These are phyloP conservation scores for Thunnus albacares DNA, from an alignment of 2,797 vertebrate genomes.

Conservation along the genomic window DNA sequence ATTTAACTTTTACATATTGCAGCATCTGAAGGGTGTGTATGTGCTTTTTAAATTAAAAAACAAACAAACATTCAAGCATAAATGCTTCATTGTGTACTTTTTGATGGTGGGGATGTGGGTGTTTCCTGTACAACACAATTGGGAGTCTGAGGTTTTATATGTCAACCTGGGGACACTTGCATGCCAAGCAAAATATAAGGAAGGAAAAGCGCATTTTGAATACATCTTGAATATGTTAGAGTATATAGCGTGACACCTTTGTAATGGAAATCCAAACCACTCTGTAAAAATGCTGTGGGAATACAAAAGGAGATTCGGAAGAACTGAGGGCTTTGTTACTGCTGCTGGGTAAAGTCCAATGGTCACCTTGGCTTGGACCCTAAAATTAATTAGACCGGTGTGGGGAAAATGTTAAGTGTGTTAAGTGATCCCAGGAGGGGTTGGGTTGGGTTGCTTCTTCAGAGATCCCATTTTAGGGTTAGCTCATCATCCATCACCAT, in stretches of 20 bases:
- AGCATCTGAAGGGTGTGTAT: too few species aligned
- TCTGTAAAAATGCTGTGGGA: too few species aligned
- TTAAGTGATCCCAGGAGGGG: constrained; percentile 70
- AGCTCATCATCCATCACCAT: constrained; percentile 78
- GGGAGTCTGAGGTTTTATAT: constrained; percentile 44
- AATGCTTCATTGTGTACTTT: constrained; percentile 63
- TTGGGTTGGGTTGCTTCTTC: constrained; percentile 53
- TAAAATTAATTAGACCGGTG: constrained; percentile 71
- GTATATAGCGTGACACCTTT: too few species aligned
- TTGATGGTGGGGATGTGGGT: constrained; percentile 60
- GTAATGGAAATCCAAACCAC: too few species aligned
- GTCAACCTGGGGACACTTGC: too few species aligned
- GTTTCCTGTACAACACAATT: constrained; percentile 64
- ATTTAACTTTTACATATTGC: too few species aligned
- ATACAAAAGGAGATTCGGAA: too few species aligned
- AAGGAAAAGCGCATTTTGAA: too few species aligned
- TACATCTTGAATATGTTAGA: too few species aligned
- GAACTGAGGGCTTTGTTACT: neutral
- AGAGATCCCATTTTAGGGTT: constrained; percentile 72
- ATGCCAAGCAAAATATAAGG: too few species aligned
- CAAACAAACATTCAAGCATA: constrained; percentile 46
- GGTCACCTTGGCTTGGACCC: constrained; percentile 69
- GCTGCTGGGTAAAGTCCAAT: constrained; percentile 57
- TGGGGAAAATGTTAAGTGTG: constrained; percentile 78
- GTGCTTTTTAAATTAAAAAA: constrained; percentile 22